Base-by-base conservation (phyloP, 2,113 vertebrate species). In the Brachyhypopomus gauderio region DNA sequence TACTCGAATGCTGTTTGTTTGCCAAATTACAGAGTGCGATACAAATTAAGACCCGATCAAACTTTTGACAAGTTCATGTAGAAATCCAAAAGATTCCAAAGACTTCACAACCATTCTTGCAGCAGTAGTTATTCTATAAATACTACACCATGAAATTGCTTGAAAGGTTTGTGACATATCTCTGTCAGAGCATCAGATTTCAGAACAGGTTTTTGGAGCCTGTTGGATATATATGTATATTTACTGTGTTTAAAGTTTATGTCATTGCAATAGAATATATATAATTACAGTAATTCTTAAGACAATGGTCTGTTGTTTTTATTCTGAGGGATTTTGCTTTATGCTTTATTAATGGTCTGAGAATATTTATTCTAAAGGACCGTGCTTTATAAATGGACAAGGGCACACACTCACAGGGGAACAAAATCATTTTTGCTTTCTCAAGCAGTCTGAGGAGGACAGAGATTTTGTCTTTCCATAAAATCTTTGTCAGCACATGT, bases 351-450 rank as follows among this genome's bases (percentile, higher is more conserved):
- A 52, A 52, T 52, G 69, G 41, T 41, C 3, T 70, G 9, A 60
- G 3, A 7, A 19, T 11, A 22, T 70, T 41, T 41, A 67, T 7
- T 70, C 38, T 70, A 41, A 70, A 22, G 6, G 25, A 23, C 11
- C 8, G 3, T 56, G 20, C 11, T 38, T 20, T 30, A 16, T 30
- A 56, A 75, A 75, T 9, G 22, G 60, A 16, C 23, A 59, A 62
- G 36, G 56, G 22, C 58, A 58, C 23, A 67, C 2, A 41, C 30
- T 67, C 64, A 67, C n/a, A 22, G 8, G 66, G 14, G 64, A 30
- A 63, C 34, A 34, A 78, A 78, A 63, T 78, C 72, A n/a, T 66
- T 78, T 78, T 30, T 74, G 69, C 70, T 38, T 69, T 19, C 36
- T 48, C 62, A 67, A 83, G 62, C 34, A 58, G 27, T 73, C 36